Conservation (phyloP, 2,797 vertebrate species). For the Aselliscus stoliczkanus region DNA sequence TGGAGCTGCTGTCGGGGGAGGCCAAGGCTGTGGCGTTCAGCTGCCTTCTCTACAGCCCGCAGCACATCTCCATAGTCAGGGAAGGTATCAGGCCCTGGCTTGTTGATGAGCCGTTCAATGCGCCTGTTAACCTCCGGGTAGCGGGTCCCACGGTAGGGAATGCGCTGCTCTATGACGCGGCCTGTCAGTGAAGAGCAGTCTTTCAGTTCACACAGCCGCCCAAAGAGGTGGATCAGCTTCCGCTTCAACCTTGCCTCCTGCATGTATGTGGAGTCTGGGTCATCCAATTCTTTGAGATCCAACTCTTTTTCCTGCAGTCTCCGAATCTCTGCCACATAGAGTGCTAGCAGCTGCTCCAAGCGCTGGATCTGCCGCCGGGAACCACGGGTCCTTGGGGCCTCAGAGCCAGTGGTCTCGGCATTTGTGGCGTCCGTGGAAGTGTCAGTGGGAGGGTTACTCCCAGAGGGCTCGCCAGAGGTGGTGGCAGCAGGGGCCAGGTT, state of each 20-base stretch:
- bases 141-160: constrained; percentile 86
- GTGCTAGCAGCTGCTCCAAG: constrained; percentile 90
- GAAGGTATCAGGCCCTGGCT: constrained; percentile 84
- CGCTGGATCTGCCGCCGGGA: constrained; percentile 87
- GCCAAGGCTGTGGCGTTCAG: constrained; percentile 82
- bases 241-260: constrained; percentile 93
- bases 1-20: constrained; percentile 84
- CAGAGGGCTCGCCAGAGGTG: neutral
- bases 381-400: constrained; percentile 43
- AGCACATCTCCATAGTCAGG: constrained; percentile 91
- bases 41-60: constrained; percentile 85
- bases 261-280: constrained; percentile 90
- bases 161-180: constrained; percentile 91
- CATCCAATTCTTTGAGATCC: constrained; percentile 86
- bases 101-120: constrained; percentile 92
- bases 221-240: constrained; percentile 92
- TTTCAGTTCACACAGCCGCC: constrained; percentile 92
- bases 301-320: constrained; percentile 90
- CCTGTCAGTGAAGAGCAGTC: constrained; percentile 88
- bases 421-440: neutral
- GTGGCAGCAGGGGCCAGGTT: constrained; percentile 11
- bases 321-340: constrained; percentile 89
- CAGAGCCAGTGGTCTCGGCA: neutral
- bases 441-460: neutral
- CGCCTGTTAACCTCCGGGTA: constrained; percentile 93